These are phyloP conservation scores for Limosa lapponica DNA, from an alignment of 2,797 vertebrate genomes.

Conservation along the genomic window DNA sequence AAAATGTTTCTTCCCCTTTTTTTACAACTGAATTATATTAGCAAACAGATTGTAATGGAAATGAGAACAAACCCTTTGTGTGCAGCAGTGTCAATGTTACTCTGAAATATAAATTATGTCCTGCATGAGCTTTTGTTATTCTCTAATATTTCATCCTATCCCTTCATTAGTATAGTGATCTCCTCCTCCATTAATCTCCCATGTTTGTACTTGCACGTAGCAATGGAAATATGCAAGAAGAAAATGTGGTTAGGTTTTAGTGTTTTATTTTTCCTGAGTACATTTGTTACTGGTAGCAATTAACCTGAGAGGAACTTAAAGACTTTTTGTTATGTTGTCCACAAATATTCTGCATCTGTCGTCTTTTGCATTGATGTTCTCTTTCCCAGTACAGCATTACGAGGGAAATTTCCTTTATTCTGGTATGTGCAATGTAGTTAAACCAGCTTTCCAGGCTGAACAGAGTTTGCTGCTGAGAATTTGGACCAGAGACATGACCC, in stretches of 20 bases:
- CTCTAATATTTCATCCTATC: background rate
- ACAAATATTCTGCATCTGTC: background rate
- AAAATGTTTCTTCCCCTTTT: background rate
- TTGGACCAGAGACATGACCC: background rate
- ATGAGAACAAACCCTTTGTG: background rate
- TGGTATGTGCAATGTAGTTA: background rate
- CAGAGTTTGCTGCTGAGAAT: background rate
- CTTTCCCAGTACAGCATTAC: background rate
- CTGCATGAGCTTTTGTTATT: background rate
- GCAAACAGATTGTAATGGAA: background rate
- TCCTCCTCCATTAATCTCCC: background rate
- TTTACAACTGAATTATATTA: background rate
- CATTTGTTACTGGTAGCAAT: background rate
- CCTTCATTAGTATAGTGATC: constrained; percentile 1
- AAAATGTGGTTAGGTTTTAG: background rate
- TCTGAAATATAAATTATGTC: background rate
- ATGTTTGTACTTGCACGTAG: background rate
- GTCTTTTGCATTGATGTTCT: background rate
- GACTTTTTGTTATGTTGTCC: background rate
- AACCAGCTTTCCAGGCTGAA: background rate
- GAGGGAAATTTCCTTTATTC: background rate
- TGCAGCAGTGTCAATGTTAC: background rate
- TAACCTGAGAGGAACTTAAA: background rate
- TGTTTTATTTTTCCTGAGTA: background rate
- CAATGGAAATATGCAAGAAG: background rate